Evolutionary conservation across 2,888 invertebrate genomes (phyloP).

Genomic region (Lymantria dispar): DNA sequence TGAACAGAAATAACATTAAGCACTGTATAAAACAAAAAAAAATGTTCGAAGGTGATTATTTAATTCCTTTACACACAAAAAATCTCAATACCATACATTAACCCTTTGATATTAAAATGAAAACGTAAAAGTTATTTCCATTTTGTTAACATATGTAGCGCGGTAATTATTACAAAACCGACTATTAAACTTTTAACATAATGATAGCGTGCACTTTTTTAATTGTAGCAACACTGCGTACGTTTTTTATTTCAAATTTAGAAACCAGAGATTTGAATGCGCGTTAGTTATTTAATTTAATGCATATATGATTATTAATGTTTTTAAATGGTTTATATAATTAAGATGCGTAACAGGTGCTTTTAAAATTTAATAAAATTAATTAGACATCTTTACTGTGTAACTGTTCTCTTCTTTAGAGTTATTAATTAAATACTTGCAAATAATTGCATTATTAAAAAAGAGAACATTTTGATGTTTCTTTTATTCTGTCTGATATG

Average conservation of each 20-base stretch:
- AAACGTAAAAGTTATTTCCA: neutral
- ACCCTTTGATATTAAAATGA: conserved; percentile 15
- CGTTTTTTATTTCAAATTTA: conserved; percentile 28
- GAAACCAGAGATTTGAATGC: conserved; percentile 11
- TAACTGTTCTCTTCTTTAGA: no score
- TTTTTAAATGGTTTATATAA: conserved; percentile 12
- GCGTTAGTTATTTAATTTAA: no score
- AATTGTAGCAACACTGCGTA: conserved; percentile 47
- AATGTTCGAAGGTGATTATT: neutral
- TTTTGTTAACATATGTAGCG: neutral
- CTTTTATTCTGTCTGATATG: no score
- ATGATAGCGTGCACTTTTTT: conserved; percentile 63
- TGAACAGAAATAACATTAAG: no score
- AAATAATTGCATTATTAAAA: no score
- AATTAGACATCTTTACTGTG: no score
- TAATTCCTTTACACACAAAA: neutral
- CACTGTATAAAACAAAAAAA: no score
- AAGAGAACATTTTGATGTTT: no score
- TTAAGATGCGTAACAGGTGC: conserved; percentile 1
- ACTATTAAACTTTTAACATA: conserved; percentile 52
- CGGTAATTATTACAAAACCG: conserved; percentile 51
- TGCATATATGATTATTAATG: conserved; percentile 10
- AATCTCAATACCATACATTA: conserved; percentile 20
- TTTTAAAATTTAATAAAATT: no score
- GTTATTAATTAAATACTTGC: no score